Evolutionary conservation across 2,888 invertebrate genomes (phyloP).

Genomic region (Pharmacophagus antenor): DNA sequence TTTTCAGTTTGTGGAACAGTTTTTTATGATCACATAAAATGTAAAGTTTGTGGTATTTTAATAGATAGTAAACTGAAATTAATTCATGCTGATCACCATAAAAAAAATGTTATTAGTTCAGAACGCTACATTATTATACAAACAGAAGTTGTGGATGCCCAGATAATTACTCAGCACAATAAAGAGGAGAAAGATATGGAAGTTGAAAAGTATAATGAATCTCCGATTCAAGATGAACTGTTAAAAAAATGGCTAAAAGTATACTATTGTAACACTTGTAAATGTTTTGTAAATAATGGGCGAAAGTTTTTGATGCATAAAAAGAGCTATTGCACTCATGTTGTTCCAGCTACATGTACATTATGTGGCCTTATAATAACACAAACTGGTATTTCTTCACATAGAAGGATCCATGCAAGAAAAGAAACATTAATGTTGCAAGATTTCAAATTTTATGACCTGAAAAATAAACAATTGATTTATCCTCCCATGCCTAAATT

Average conservation of each 20-base stretch:
- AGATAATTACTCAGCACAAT: not conserved
- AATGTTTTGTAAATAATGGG: slow-evolving; percentile 46
- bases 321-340: slow-evolving; percentile 43
- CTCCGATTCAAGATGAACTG: slow-evolving; percentile 1
- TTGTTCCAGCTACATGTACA: slow-evolving; percentile 47
- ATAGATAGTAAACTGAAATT: slow-evolving; percentile 44
- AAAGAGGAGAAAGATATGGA: not conserved
- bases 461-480: slow-evolving; percentile 46
- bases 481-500: slow-evolving; percentile 56
- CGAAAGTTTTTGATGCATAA: slow-evolving; percentile 30
- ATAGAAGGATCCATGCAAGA: slow-evolving; percentile 47
- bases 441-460: slow-evolving; percentile 54
- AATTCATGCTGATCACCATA: slow-evolving; percentile 42
- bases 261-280: slow-evolving; percentile 52
- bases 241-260: slow-evolving; percentile 33
- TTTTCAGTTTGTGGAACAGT: slow-evolving; percentile 44
- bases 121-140: slow-evolving; percentile 44
- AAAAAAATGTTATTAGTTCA: slow-evolving; percentile 33
- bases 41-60: slow-evolving; percentile 55
- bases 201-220: not conserved
- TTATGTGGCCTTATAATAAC: slow-evolving; percentile 58
- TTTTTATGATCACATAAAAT: slow-evolving; percentile 45
- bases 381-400: slow-evolving; percentile 40
- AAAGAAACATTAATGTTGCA: slow-evolving; percentile 34
- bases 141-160: slow-evolving; percentile 34